Base-by-base conservation (phyloP, 2,888 invertebrate genomes). In the Scaptomyza cyrtandrae region DNA sequence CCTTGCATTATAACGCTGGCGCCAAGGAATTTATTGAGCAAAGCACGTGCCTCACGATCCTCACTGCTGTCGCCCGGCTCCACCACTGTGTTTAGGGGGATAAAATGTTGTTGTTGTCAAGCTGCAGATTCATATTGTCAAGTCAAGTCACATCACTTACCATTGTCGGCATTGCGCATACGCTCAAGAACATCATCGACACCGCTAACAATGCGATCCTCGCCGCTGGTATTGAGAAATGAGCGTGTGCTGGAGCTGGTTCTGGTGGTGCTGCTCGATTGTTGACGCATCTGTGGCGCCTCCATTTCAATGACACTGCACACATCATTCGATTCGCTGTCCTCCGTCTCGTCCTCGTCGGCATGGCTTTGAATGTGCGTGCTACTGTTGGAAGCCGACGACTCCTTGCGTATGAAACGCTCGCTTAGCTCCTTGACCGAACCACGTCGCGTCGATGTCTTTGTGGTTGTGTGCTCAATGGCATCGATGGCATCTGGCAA, bases 11-110 rank as follows among this genome's bases (percentile, higher is more conserved):
- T 94, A 82, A 96, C 96, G 84, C 95, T 95, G 72, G 96, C 96
- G 62, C 96, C 96, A 55, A 97, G 93, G 93, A 96, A 96, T 93
- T 96, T 96, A 93, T 97, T 97, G 55, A 96, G 93, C 81, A 96
- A 93, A 69, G 95, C 95, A 60, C 96, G 94, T 41, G 96, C 96
- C 92, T 96, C 95, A 41, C 93, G 91, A 91, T 96, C 96, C 90
- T 95, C 95, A 33, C 91, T 90, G 2, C 93, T 93, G 89, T 96
- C 96, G 9, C 95, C 95, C 71, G 94, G 94, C 83, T 94, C 94
- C 69, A 93, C 92, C 89, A 95, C 95, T 95, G 45, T 11, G 39
- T 53, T 44, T 35, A n/a, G 10, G 10, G 6, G 1, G 10, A 37
- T 24, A 19, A 19, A 19, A 19, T n/a, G n/a, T n/a, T n/a, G 19